A percentile compares a stretch with the other conserved stretches of the same genome.
phyloP scores from a whole-genome alignment of 1,140 invertebrate genomes.

The Cardiocondyla obscurior region DNA sequence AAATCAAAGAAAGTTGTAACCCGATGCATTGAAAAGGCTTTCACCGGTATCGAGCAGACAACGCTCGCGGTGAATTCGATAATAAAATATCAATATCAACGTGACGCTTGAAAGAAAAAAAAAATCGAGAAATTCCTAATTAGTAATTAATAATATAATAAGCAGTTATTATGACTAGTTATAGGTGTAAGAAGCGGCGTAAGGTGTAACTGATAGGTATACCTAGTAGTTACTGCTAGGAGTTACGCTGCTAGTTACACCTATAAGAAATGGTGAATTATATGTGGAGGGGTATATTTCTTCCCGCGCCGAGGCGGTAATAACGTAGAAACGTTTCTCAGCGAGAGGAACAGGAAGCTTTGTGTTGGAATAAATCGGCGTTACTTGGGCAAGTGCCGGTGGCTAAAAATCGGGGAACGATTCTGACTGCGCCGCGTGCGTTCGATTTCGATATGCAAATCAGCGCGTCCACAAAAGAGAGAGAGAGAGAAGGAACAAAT shows the following conservation, averaged over 20 bases:
- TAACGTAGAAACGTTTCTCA: not conserved
- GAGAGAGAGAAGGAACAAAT: too few relatives aligned
- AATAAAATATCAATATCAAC: not conserved
- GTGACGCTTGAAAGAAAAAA: not conserved
- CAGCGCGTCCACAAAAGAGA: conserved; percentile 47
- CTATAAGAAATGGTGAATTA: conserved; percentile 4
- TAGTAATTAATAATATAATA: conserved; percentile 18
- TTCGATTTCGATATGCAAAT: conserved; percentile 70
- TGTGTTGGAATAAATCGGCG: not conserved
- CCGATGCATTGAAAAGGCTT: not conserved
- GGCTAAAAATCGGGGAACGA: conserved; percentile 43
- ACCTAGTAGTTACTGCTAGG: not conserved
- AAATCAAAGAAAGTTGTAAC: not conserved
- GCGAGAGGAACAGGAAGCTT: not conserved
- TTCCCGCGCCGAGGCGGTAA: not conserved
- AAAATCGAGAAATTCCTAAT: conserved; percentile 2
- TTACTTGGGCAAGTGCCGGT: not conserved
- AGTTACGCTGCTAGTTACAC: not conserved
- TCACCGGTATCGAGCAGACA: not conserved
- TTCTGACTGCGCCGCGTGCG: conserved; percentile 34
- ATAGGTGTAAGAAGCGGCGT: not conserved
- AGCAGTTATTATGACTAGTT: not conserved
- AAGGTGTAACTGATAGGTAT: not conserved
- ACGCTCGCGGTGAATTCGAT: not conserved
- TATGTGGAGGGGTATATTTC: not conserved